Evolutionary conservation across 2,888 invertebrate genomes (phyloP), one percentile per base, ranked within the genome.

Genomic region (Lathronympha strigana): DNA sequence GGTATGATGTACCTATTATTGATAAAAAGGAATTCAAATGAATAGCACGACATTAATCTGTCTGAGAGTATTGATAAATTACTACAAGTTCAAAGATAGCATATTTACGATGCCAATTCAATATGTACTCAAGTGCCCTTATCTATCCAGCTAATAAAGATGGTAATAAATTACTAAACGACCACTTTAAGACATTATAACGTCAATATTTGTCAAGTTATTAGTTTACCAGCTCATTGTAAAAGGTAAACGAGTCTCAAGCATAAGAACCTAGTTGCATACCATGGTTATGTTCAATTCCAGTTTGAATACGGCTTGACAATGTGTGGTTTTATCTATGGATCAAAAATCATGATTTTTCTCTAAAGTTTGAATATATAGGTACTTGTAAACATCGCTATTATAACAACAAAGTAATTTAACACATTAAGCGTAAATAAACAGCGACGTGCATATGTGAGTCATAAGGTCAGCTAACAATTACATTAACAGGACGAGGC

Each of bases 401-500:
- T 1, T 13, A 17, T 8, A 28, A 28, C 40, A 21, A 25, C 19
- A 43, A 36, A 21, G 43, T 43, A 53, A 45, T 33, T 25, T 25
- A 1, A 1, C 23, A 47, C 23, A 47, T 38, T 23, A 38, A 38
- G 38, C n/a, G 28, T 31, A 49, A n/a, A 25, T 40, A 31, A 53
- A 28, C 40, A 50, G 19, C 33, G 36, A 28, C n/a, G 19, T 49
- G 15, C 40, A 55, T 28, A 55, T 36, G 8, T 55, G 23, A 45
- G 38, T 58, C 33, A 58, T 40, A 31, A 57, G 64, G 64, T 64
- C 58, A 45, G n/a, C 51, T 36, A 33, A 25, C 25, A 62, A 58
- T 64, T 28, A 57, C 21, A 51, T 57, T 63, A 57, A 57, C 40
- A 43, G 25, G n/a, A 11, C 23, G 33, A 51, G 58, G 58, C 58